phyloP scores from a whole-genome alignment of 2,113 vertebrate species.

The Mormyrus iriodes region DNA sequence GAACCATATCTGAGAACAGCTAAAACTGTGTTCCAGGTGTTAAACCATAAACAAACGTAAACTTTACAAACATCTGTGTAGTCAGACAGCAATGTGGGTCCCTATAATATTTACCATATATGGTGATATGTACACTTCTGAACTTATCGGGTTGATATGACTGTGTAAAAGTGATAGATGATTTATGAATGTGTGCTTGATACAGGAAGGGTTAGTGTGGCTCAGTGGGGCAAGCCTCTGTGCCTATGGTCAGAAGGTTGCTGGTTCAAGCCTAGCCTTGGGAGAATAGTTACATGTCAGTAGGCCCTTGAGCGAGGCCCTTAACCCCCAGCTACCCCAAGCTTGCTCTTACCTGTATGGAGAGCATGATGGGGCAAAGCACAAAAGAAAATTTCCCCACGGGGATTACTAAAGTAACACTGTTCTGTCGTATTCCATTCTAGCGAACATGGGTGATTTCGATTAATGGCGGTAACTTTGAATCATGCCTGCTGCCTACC shows the following conservation, averaged over 20 bases:
- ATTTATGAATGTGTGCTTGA: background rate
- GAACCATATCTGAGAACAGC: background rate
- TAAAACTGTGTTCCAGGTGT: background rate
- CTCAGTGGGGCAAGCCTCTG: background rate
- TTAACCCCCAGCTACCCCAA: background rate
- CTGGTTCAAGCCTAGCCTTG: background rate
- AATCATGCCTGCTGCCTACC: background rate
- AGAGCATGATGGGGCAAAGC: background rate
- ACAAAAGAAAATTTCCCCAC: background rate
- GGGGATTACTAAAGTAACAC: background rate
- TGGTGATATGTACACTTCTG: background rate
- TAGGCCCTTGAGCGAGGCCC: background rate
- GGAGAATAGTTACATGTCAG: background rate
- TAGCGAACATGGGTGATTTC: background rate
- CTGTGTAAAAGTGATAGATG: no score
- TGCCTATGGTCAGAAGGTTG: background rate
- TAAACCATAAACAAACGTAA: background rate
- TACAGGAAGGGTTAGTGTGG: background rate
- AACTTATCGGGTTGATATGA: no score
- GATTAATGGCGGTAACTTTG: background rate
- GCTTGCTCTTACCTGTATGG: background rate
- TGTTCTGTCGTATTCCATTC: background rate
- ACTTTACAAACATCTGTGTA: background rate
- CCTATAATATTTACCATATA: background rate
- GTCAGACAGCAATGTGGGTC: background rate